A percentile compares a stretch with the other conserved stretches of the same genome.
These are phyloP conservation scores for Pteropus alecto DNA, from an alignment of 2,113 vertebrate species.

Conservation along the genomic window DNA sequence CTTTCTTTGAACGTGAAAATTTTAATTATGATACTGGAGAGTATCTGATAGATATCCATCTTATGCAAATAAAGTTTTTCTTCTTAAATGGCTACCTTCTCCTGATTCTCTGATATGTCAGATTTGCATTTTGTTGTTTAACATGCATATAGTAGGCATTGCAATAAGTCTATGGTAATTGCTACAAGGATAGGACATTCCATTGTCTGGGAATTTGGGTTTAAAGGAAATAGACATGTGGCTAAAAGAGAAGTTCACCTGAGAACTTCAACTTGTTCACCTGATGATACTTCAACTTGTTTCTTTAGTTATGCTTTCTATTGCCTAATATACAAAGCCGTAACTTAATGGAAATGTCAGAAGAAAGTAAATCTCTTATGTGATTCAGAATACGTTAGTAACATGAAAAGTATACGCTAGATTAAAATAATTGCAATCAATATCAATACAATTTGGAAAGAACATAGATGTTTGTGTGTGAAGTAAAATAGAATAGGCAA, in stretches of 20 bases:
- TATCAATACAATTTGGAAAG: background rate
- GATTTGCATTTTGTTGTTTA: background rate
- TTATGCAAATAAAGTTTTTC: background rate
- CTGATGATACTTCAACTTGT: background rate
- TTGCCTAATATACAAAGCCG: background rate
- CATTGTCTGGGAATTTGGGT: background rate
- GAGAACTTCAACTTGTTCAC: background rate
- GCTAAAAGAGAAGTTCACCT: background rate
- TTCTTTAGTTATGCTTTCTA: background rate
- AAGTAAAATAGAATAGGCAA: background rate
- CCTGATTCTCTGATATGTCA: background rate
- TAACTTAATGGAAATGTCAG: background rate
- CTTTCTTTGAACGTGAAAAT: background rate
- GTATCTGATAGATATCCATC: background rate
- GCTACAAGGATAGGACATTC: background rate
- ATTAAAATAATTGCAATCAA: background rate
- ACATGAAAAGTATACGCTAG: background rate
- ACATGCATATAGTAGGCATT: background rate
- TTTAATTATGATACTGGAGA: background rate
- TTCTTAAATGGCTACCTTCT: background rate
- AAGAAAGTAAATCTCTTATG: background rate
- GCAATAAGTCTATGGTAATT: background rate
- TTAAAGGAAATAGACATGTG: background rate
- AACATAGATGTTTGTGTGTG: background rate
- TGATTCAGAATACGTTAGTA: slow-evolving; percentile 18